Evolutionary conservation across 1,140 invertebrate species (phyloP).

Genomic region (Chironomus striatipennis): DNA sequence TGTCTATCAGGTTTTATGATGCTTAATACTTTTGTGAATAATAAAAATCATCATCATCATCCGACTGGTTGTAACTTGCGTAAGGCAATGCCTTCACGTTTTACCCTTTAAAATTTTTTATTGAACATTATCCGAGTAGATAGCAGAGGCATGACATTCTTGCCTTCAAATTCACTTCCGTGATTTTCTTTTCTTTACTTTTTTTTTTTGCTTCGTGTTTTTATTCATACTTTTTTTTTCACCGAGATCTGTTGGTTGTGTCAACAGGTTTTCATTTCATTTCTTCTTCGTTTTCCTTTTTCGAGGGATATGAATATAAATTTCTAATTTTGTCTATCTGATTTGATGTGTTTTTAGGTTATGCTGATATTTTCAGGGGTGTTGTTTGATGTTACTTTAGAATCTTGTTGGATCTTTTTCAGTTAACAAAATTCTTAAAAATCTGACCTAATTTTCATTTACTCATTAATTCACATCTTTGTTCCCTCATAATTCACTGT

Average conservation of each 20-base stretch:
- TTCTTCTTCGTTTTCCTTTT: not conserved
- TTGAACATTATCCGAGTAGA: not conserved
- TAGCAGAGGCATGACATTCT: not conserved
- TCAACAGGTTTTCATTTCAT: constrained; percentile 1
- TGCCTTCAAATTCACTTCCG: not conserved
- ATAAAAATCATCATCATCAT: constrained; percentile 21
- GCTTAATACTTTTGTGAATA: constrained; percentile 5
- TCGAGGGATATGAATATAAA: not conserved
- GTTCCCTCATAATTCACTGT: too few species aligned
- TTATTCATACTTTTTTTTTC: too few species aligned
- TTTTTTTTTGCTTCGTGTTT: not conserved
- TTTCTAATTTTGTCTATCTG: too few species aligned
- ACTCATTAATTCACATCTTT: too few species aligned
- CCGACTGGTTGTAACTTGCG: too few species aligned
- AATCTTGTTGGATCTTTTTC: too few species aligned
- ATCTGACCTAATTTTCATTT: too few species aligned
- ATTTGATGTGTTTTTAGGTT: too few species aligned
- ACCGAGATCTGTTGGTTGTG: not conserved
- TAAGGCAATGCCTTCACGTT: not conserved
- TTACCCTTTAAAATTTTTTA: constrained; percentile 10
- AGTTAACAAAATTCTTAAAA: too few species aligned
- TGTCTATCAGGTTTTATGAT: constrained; percentile 15
- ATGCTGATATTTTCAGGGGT: too few species aligned
- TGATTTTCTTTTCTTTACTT: not conserved
- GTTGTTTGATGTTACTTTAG: too few species aligned